phyloP scores from a whole-genome alignment of 2,888 invertebrate species.

The Ochropacha duplaris region DNA sequence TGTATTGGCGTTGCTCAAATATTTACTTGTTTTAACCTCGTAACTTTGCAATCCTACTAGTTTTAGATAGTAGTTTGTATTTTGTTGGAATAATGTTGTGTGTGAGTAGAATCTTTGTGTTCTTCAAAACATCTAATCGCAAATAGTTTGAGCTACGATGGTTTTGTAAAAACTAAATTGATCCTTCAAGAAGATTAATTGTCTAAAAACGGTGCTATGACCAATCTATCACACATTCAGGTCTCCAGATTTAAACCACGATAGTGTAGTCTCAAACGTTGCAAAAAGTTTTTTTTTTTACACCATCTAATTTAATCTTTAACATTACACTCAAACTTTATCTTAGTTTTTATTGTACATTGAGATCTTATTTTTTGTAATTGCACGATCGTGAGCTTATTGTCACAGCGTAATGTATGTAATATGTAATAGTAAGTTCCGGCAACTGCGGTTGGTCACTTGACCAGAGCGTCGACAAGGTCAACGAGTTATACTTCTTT shows the following conservation, averaged over 20 bases:
- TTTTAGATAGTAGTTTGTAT: not conserved
- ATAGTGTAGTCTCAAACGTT: not conserved
- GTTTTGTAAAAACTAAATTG: not conserved
- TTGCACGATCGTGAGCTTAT: slow-evolving; percentile 2
- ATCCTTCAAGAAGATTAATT: not conserved
- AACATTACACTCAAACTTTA: not conserved
- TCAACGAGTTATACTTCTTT: not conserved
- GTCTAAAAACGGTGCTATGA: not conserved
- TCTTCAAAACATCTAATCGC: no score
- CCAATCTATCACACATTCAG: not conserved
- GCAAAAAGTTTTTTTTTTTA: not conserved
- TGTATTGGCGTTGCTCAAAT: not conserved
- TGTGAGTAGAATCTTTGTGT: not conserved
- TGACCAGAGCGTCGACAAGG: slow-evolving; percentile 1
- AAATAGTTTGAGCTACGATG: not conserved
- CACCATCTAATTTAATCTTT: not conserved
- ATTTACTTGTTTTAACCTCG: not conserved
- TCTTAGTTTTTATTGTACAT: not conserved
- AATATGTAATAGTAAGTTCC: slow-evolving; percentile 1
- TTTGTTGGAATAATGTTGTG: not conserved
- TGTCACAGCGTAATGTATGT: slow-evolving; percentile 5
- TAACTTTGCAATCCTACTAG: not conserved
- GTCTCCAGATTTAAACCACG: not conserved
- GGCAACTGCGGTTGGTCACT: slow-evolving; percentile 2
- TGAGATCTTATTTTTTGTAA: slow-evolving; percentile 3